Percentiles rank a stretch among this genome's conserved stretches.
These are phyloP conservation scores for Clarias laeviceps DNA, from an alignment of 2,797 vertebrate species.

Conservation along the genomic window DNA sequence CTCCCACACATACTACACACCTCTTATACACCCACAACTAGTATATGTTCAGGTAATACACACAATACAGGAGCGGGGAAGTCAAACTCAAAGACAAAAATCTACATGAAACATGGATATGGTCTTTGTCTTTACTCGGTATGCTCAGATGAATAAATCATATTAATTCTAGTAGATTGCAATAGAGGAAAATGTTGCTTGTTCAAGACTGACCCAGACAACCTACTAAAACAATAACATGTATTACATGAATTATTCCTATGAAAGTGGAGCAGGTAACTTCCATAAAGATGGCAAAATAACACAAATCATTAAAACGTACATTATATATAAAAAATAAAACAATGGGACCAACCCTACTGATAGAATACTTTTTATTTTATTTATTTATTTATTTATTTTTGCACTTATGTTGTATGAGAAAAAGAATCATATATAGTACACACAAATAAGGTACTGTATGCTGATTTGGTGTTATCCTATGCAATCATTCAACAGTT, in stretches of 20 bases:
- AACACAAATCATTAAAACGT: background rate
- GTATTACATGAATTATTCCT: background rate
- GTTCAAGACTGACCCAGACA: background rate
- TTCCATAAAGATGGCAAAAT: background rate
- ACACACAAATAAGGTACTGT: no score
- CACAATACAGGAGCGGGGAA: background rate
- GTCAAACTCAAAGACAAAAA: background rate
- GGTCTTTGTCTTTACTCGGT: background rate
- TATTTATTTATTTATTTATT: background rate
- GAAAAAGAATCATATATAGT: no score
- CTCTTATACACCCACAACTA: background rate
- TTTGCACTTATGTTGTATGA: no score
- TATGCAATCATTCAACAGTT: constrained; percentile 3
- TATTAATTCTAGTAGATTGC: background rate
- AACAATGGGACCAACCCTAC: background rate
- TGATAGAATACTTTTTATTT: background rate
- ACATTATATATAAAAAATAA: background rate
- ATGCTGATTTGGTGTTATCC: constrained; percentile 13
- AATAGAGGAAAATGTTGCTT: background rate
- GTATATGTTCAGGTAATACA: constrained; percentile 2
- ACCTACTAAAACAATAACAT: background rate
- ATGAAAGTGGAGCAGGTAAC: background rate
- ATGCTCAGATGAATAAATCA: background rate
- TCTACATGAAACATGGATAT: background rate
- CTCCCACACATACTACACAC: background rate